phyloP scores from a whole-genome alignment of 2,888 invertebrate genomes.

The Kuschelorhynchus macadamiae region DNA sequence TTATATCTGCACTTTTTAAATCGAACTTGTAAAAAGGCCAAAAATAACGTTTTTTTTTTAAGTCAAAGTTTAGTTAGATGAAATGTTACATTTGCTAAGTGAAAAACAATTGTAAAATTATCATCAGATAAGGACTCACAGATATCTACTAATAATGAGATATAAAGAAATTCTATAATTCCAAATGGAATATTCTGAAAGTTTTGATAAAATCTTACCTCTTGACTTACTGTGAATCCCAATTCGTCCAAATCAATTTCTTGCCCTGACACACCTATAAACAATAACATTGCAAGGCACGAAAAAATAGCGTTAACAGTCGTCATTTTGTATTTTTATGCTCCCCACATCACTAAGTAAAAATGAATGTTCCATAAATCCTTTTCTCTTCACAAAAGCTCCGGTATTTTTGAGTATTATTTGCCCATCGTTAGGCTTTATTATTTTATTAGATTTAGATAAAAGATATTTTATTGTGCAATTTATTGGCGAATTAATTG shows the following conservation, averaged over 20 bases:
- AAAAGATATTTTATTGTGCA: not conserved
- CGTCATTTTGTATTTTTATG: not conserved
- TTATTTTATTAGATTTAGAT: conserved; percentile 11
- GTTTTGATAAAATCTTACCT: conserved; percentile 2
- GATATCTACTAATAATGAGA: not conserved
- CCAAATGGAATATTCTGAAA: not conserved
- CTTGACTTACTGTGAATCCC: not conserved
- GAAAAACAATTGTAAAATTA: too few species aligned
- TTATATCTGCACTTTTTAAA: too few species aligned
- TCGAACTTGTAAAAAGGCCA: too few species aligned
- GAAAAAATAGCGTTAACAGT: not conserved
- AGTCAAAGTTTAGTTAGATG: too few species aligned
- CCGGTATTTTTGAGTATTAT: not conserved
- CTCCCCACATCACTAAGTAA: not conserved
- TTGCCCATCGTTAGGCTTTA: conserved; percentile 4
- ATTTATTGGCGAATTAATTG: not conserved
- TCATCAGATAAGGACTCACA: too few species aligned
- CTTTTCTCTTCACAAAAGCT: not conserved
- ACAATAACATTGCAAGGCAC: not conserved
- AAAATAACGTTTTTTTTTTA: too few species aligned
- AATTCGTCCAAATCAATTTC: not conserved
- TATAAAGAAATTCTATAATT: not conserved
- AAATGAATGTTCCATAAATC: not conserved
- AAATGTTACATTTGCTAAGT: too few species aligned
- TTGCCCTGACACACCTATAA: not conserved